Evolutionary conservation across 2,797 vertebrate genomes (phyloP), one percentile per base, ranked within the genome.

Genomic region (Falco peregrinus): DNA sequence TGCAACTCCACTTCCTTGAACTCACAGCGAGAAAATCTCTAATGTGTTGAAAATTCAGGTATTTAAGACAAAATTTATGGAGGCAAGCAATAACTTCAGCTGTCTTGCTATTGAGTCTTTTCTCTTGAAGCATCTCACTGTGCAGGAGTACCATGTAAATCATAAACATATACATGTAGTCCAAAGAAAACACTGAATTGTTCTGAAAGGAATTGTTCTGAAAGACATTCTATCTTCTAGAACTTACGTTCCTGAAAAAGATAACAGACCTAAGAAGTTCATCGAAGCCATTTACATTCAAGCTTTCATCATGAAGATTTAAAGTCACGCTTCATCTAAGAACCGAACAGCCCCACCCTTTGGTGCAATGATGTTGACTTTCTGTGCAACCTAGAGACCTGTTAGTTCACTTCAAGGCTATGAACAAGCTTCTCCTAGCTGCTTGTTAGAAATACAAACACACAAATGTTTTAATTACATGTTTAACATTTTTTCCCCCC

Each of bases 301-400:
- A 39, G 71, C 68, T 78, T 75, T 50, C 2, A 0, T 31, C 41
- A 50, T 1, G 3, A 48, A 16, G 26, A 71, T 39, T 41, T 68
- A 12, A 48, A 64, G 13, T 5, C 53, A 47, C 29, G 87, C 84
- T 90, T 39, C 68, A 60, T 11, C 48, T 29, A 9, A 4, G 19
- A 26, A 41, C 65, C 39, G 10, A 61, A 8, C 57, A 47, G 92
- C 94, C 89, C 82, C 95, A 94, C 91, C 94, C 96, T 56, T 7
- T 5, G 16, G 76, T 87, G 50, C 37, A 33, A 45, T 10, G 1
- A 19, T 21, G 56, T 19, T 67, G 70, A 78, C 89, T 85, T 83
- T 86, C 89, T 16, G 31, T 25, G 67, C 95, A 94, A 91, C 92
- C 86, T 35, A 69, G 85, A 97, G 95, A 90, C 92, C 83, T 93